Conservation (phyloP, 2,113 vertebrate species). For the Vicugna pacos region DNA sequence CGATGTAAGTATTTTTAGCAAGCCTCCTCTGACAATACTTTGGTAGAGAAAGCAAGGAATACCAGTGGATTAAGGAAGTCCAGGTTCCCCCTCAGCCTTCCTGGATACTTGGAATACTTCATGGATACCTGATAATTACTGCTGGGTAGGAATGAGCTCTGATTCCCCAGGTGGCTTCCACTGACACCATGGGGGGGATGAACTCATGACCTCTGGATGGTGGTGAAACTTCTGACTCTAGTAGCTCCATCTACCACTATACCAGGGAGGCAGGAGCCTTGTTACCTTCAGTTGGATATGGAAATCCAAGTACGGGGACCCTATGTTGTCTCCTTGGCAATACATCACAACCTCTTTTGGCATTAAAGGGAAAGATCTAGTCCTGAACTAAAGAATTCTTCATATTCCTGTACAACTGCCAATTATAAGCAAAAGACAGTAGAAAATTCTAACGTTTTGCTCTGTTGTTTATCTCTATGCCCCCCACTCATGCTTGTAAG, state of each 20-base stretch:
- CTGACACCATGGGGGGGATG: too few species aligned
- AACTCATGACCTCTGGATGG: rapidly evolving
- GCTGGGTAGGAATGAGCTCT: background rate
- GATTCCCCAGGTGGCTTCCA: background rate
- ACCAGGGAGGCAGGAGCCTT: background rate
- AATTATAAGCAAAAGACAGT: background rate
- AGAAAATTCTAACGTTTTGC: background rate
- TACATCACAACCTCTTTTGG: background rate
- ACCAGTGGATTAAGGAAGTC: background rate
- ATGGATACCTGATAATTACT: background rate
- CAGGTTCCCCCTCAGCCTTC: background rate
- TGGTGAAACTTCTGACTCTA: background rate
- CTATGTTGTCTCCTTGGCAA: background rate
- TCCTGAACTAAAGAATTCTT: background rate
- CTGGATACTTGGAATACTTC: background rate
- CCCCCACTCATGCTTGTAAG: background rate
- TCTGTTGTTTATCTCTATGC: background rate
- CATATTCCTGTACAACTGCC: background rate
- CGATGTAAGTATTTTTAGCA: background rate
- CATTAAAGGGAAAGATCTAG: background rate
- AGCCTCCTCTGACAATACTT: background rate
- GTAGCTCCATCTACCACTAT: too few species aligned
- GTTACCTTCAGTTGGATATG: background rate
- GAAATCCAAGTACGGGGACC: background rate
- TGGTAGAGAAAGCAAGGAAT: background rate